Conservation (phyloP, 2,113 vertebrate species). For the Crotalus horridus region DNA sequence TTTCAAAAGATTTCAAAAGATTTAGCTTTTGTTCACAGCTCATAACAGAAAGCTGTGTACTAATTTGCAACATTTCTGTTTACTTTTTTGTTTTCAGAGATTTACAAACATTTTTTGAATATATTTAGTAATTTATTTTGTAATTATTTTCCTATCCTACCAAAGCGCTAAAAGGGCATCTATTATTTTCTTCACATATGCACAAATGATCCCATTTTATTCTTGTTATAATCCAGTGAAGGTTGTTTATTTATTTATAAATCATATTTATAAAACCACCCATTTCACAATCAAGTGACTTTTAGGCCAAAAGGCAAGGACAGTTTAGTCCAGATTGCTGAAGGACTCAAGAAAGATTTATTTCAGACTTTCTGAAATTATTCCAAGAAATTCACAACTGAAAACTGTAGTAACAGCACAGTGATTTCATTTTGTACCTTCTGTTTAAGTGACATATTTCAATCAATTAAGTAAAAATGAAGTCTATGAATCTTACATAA, state of each 20-base stretch:
- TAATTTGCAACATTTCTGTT: accelerated
- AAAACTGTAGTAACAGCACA: background rate
- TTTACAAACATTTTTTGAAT: background rate
- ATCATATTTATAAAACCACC: background rate
- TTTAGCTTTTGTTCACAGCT: background rate
- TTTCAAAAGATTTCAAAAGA: background rate
- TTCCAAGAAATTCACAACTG: background rate
- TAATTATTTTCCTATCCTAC: background rate
- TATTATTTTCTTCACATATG: background rate
- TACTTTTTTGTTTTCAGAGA: constrained; percentile 1
- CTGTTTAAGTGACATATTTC: background rate
- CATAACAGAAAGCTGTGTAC: background rate
- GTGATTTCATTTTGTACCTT: background rate
- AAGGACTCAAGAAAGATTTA: background rate
- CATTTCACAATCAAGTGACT: background rate
- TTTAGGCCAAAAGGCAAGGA: background rate
- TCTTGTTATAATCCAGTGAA: background rate
- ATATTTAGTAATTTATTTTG: background rate
- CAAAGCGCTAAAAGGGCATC: background rate
- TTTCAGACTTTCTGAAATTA: background rate
- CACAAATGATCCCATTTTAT: background rate
- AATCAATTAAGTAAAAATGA: background rate
- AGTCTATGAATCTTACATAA: background rate
- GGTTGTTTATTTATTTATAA: background rate
- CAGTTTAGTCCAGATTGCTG: background rate